These are phyloP conservation scores for Cyanistes caeruleus DNA, from an alignment of 2,113 vertebrate species.

Conservation along the genomic window DNA sequence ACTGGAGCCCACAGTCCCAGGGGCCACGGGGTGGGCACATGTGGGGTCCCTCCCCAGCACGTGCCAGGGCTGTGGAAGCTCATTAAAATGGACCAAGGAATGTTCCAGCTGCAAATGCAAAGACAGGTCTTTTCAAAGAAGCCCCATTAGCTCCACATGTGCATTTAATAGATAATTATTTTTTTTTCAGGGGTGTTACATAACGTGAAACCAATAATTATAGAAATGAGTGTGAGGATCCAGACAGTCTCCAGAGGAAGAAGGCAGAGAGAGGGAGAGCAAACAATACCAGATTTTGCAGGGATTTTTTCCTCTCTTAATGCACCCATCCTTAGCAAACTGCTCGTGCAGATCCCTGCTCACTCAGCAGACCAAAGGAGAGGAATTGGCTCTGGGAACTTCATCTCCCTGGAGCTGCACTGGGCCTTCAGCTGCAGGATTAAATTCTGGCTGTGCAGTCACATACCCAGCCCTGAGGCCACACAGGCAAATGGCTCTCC, in stretches of 20 bases:
- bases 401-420: background rate
- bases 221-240: constrained; percentile 33
- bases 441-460: background rate
- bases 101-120: constrained; percentile 12
- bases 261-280: rapidly evolving
- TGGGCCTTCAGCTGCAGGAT: background rate
- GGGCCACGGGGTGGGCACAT: rapidly evolving
- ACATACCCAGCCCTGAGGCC: background rate
- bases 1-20: rapidly evolving
- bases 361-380: background rate
- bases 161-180: constrained; percentile 41
- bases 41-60: background rate
- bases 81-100: background rate
- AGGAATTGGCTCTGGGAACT: background rate
- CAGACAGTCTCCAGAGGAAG: background rate
- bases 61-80: background rate
- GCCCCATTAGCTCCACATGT: constrained; percentile 66
- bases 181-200: background rate
- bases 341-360: background rate
- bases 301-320: background rate
- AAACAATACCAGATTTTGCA: background rate
- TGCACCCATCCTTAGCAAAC: background rate
- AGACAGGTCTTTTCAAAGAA: constrained; percentile 43
- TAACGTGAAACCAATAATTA: constrained; percentile 58
- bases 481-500: background rate